Evolutionary conservation across 2,113 vertebrate genomes (phyloP).

Genomic region (Micromys minutus): DNA sequence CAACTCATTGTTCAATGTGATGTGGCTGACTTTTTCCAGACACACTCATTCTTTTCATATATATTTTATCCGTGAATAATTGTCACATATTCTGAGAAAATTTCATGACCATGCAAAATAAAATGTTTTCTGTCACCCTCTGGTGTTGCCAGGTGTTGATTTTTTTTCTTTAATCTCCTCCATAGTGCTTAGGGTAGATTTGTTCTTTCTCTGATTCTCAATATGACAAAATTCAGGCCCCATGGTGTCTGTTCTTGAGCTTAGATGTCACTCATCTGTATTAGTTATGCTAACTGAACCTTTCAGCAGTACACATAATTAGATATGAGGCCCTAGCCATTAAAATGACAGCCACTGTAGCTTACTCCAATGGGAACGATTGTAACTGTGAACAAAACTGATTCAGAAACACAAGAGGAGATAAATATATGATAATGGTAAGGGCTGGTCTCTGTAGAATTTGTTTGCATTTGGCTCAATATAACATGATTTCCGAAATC

Average conservation of each 20-base stretch:
- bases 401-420: not conserved
- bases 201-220: not conserved
- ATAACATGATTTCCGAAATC: not conserved
- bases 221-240: not conserved
- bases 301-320: not conserved
- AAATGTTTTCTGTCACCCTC: not conserved
- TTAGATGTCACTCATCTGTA: not conserved
- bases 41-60: not conserved
- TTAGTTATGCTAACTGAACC: not conserved
- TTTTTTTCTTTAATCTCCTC: not conserved
- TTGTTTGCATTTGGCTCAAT: not conserved
- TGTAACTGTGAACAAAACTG: not conserved
- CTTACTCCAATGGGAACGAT: not conserved
- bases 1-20: not conserved
- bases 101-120: not conserved
- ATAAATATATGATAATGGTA: accelerated
- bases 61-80: not conserved
- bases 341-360: not conserved
- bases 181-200: not conserved
- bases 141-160: accelerated
- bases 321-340: not conserved
- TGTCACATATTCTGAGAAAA: not conserved
- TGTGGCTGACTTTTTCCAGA: not conserved
- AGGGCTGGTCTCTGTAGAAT: not conserved
- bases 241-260: not conserved